Percentiles rank a stretch among this genome's conserved stretches.
phyloP scores from a whole-genome alignment of 2,113 vertebrate species.

The Todiramphus saurophagus region DNA sequence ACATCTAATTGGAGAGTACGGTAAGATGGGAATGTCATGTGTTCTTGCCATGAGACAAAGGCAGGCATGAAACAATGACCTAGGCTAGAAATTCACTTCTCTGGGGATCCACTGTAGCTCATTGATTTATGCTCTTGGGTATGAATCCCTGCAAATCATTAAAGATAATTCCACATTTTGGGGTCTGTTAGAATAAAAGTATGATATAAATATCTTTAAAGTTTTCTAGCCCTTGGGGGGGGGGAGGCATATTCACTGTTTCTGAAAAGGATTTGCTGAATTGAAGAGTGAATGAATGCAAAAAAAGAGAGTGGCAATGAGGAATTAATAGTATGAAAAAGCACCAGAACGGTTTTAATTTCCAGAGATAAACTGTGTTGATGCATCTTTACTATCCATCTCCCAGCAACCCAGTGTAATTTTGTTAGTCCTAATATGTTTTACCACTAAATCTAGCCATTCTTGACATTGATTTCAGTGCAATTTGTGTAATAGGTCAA shows the following conservation, averaged over 20 bases:
- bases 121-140: not conserved
- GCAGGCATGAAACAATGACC: not conserved
- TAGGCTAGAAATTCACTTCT: not conserved
- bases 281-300: not conserved
- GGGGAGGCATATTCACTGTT: not conserved
- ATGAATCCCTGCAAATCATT: not conserved
- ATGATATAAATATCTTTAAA: not conserved
- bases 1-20: not conserved
- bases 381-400: not conserved
- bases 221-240: not conserved
- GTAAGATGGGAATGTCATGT: not conserved
- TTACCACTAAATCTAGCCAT: conserved; percentile 35
- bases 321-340: not conserved
- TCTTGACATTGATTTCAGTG: conserved; percentile 57
- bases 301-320: not conserved
- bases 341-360: not conserved
- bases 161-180: not conserved
- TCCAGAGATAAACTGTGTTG: not conserved
- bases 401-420: not conserved
- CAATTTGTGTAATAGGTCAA: conserved; percentile 55
- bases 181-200: not conserved
- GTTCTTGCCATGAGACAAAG: not conserved
- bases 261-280: not conserved
- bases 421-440: not conserved
- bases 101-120: not conserved